Conservation (phyloP, 2,113 vertebrate species). For the Sterrhoptilus dennistouni region DNA sequence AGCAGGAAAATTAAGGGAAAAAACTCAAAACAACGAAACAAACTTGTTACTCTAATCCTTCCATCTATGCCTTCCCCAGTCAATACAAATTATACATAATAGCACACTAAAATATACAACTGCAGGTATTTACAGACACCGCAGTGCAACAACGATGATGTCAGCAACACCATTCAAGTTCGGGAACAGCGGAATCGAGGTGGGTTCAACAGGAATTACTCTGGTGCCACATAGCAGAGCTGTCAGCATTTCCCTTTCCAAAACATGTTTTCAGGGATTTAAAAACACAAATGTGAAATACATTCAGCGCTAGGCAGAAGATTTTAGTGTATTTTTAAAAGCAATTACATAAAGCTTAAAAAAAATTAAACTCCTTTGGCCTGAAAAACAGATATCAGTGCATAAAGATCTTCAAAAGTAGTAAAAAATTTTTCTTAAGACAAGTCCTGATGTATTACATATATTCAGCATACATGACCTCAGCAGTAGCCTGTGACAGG, state of each 20-base stretch:
- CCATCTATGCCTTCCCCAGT: neutral
- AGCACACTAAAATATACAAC: neutral
- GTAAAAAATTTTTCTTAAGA: neutral
- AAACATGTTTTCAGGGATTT: neutral
- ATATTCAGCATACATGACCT: neutral
- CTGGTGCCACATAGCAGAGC: neutral
- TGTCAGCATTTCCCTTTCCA: conserved; percentile 24
- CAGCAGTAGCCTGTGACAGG: neutral
- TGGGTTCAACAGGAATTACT: conserved; percentile 49
- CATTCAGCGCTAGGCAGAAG: neutral
- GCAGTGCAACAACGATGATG: conserved; percentile 57
- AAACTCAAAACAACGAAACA: accelerated
- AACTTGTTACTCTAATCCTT: neutral
- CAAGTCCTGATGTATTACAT: neutral
- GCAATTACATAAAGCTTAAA: neutral
- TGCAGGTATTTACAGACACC: conserved; percentile 13
- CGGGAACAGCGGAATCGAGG: neutral
- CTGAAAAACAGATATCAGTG: neutral
- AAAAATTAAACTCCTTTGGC: neutral
- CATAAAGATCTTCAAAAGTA: neutral
- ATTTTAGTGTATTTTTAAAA: neutral
- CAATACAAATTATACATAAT: neutral
- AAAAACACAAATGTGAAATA: neutral
- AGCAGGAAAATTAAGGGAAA: neutral
- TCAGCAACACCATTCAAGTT: conserved; percentile 37